A percentile compares a stretch with the other conserved stretches of the same genome.
Evolutionary conservation across 2,888 invertebrate species (phyloP).

Genomic region (Drosophila quasianomalipes): DNA sequence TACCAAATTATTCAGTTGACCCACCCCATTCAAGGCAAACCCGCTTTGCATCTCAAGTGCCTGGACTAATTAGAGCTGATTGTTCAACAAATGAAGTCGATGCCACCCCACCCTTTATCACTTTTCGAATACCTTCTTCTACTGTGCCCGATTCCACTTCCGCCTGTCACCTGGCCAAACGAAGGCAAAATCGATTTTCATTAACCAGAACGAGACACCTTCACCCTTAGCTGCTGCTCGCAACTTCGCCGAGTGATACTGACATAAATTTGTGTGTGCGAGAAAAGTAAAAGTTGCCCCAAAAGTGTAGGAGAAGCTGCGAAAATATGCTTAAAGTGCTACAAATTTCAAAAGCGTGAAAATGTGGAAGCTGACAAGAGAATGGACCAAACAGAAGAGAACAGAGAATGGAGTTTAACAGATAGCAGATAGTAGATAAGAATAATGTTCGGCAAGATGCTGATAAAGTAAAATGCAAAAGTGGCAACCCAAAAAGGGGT

Average conservation of each 20-base stretch:
- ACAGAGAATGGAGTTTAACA: conserved; percentile 28
- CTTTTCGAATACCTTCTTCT: not conserved
- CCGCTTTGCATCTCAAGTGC: conserved; percentile 57
- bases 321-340: conserved; percentile 59
- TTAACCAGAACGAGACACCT: conserved; percentile 32
- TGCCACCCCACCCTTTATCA: conserved; percentile 11
- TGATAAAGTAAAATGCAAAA: conserved; percentile 53
- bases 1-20: conserved; percentile 67
- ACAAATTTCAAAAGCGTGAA: conserved; percentile 41
- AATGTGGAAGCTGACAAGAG: conserved; percentile 1
- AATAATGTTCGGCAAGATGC: conserved; percentile 50
- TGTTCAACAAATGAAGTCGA: conserved; percentile 70
- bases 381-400: not conserved
- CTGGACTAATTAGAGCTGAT: conserved; percentile 75
- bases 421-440: conserved; percentile 36
- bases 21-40: not conserved
- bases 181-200: conserved; percentile 65
- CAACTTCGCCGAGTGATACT: conserved; percentile 61
- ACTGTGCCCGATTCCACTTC: conserved; percentile 4
- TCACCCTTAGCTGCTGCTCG: conserved; percentile 9
- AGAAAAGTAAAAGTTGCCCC: conserved; percentile 10
- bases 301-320: conserved; percentile 39
- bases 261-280: conserved; percentile 59
- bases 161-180: conserved; percentile 21
- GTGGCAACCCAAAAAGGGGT: conserved; percentile 18